Conservation (phyloP, 2,888 invertebrate species). For the Ashinkailepas kermadecensis region DNA sequence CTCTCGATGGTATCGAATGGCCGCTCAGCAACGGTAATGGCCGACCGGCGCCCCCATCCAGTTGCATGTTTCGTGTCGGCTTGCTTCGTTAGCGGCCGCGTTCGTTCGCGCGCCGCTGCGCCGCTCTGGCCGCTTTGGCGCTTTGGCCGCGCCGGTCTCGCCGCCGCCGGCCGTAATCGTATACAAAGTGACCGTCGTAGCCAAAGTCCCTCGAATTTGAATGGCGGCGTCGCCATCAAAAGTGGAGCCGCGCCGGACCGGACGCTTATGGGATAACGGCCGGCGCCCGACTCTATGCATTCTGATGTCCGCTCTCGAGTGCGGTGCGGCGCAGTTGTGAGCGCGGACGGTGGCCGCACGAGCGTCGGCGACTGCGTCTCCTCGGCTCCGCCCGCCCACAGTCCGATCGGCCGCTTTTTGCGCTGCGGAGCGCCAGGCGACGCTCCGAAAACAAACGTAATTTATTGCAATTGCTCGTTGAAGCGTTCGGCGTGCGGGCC, state of each 20-base stretch:
- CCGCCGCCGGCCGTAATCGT: neutral
- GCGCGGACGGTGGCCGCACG: no score
- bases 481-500: neutral
- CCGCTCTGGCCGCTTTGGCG: neutral
- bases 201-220: conserved; percentile 7
- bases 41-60: neutral
- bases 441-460: conserved; percentile 12
- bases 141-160: neutral
- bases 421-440: neutral
- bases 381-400: no score
- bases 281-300: neutral
- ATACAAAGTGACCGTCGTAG: neutral
- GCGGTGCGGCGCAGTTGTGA: no score
- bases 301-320: neutral
- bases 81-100: conserved; percentile 13
- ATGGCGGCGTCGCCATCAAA: neutral
- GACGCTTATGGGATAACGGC: conserved; percentile 8
- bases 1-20: neutral
- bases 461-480: conserved; percentile 22
- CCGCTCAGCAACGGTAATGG: neutral
- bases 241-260: neutral
- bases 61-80: neutral
- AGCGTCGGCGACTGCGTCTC: no score
- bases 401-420: neutral
- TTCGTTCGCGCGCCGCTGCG: neutral